Conservation (phyloP, 1,140 invertebrate species). For the Zaprionus gabonicus region DNA sequence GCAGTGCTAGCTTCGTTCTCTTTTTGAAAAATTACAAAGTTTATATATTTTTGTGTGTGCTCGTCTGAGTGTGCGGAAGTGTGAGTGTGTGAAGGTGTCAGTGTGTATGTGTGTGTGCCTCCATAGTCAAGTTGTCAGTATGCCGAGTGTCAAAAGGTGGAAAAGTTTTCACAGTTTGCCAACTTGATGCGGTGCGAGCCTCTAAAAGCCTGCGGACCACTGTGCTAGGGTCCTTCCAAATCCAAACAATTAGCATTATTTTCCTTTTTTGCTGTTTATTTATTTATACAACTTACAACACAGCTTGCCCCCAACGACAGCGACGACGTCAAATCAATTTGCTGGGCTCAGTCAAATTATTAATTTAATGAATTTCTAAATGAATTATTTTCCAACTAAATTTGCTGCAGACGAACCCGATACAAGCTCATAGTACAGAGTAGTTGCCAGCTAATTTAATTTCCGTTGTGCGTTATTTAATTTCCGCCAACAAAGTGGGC, state of each 20-base stretch:
- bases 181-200: constrained; percentile 19
- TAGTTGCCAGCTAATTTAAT: constrained; percentile 71
- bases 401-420: background rate
- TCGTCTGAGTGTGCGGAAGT: constrained; percentile 9
- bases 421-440: constrained; percentile 26
- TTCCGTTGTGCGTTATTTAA: constrained; percentile 75
- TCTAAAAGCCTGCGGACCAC: background rate
- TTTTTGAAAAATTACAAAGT: constrained; percentile 52
- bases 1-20: background rate
- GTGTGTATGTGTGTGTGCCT: constrained; percentile 7
- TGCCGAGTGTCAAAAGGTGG: constrained; percentile 29
- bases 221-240: background rate
- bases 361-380: constrained; percentile 13
- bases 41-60: constrained; percentile 40
- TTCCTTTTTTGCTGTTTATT: constrained; percentile 5
- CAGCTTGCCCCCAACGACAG: background rate
- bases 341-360: constrained; percentile 16
- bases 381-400: constrained; percentile 21
- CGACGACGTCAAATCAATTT: background rate
- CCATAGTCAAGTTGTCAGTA: constrained; percentile 31
- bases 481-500: constrained; percentile 60
- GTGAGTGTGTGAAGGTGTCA: background rate
- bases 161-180: constrained; percentile 30
- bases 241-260: constrained; percentile 23
- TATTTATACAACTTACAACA: background rate